Percentiles rank a stretch among this genome's conserved stretches.
phyloP scores from a whole-genome alignment of 2,113 vertebrate genomes.

The Butorides virescens region DNA sequence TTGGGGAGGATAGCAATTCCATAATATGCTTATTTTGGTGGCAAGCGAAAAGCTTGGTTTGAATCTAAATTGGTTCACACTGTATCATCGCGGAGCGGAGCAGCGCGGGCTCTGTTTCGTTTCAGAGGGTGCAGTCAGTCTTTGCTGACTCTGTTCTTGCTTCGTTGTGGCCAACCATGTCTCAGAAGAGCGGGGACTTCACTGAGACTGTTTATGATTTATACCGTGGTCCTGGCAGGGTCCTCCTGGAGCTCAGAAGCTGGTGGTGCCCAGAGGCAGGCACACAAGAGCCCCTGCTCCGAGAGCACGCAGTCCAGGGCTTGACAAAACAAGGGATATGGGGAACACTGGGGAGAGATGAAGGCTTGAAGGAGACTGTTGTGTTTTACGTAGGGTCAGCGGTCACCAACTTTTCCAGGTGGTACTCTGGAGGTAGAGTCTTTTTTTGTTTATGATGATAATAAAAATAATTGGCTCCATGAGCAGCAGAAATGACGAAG shows the following conservation, averaged over 20 bases:
- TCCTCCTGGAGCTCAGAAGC: neutral
- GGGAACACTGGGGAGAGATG: neutral
- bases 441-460: neutral
- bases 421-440: neutral
- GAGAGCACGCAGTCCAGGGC: rapidly evolving
- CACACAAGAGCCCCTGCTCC: neutral
- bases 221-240: neutral
- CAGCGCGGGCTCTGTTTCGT: neutral
- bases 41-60: neutral
- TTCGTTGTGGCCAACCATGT: neutral
- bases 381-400: neutral
- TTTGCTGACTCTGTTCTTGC: neutral
- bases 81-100: neutral
- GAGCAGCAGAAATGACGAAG: neutral
- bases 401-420: neutral
- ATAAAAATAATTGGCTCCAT: neutral
- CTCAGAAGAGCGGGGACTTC: neutral
- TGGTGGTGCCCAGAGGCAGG: neutral
- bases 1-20: slow-evolving; percentile 15
- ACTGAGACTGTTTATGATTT: neutral
- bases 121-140: neutral
- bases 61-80: neutral
- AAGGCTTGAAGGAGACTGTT: neutral
- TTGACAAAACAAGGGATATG: neutral
- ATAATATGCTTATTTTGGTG: slow-evolving; percentile 37